Base-by-base conservation (phyloP, 2,797 vertebrate genomes). In the Avahi laniger region DNA sequence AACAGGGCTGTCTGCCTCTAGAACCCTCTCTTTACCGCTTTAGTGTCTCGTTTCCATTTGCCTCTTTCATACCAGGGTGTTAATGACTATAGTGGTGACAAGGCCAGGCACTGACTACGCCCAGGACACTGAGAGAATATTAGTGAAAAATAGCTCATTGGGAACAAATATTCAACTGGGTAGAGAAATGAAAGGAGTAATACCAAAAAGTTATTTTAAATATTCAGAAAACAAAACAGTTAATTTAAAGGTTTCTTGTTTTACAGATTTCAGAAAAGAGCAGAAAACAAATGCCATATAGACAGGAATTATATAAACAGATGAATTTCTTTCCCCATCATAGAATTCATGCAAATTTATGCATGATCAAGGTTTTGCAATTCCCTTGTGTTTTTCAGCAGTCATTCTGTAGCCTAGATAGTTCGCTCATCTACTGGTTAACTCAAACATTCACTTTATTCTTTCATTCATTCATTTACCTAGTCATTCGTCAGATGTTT, bases 171-270 rank as follows among this genome's bases (percentile, higher is more conserved):
- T 67, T 78, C 8, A 8, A 54, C 63, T 26, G 18, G 70, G n/a
- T 75, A 87, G 38, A 38, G 35, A 73, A 86, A 69, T 35, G 22
- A 72, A 89, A 94, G 33, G n/a, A 94, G 57, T 80, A 75, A 86
- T 35, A 78, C 57, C 11, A 52, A 67, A 80, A 76, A 61, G 35
- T 94, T 91, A 87, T 81, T 95, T 93, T 78, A 87, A 78, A 72
- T 82, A 57, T 80, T 89, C 35, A 11, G 57, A 89, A 52, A 87
- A 95, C 15, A 81, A 90, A 96, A 59, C 20, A 95, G 79, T 80
- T 90, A n/a, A 91, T 46, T 85, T 46, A 84, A n/a, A 76, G 26
- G 28, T 43, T 80, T 69, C 54, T 88, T 83, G 35, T 81, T 83
- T 80, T 87, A 28, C 10, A 33, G 59, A 41, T 38, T 72, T 91